Conservation (phyloP, 2,888 invertebrate species). For the Meteorus colon region DNA sequence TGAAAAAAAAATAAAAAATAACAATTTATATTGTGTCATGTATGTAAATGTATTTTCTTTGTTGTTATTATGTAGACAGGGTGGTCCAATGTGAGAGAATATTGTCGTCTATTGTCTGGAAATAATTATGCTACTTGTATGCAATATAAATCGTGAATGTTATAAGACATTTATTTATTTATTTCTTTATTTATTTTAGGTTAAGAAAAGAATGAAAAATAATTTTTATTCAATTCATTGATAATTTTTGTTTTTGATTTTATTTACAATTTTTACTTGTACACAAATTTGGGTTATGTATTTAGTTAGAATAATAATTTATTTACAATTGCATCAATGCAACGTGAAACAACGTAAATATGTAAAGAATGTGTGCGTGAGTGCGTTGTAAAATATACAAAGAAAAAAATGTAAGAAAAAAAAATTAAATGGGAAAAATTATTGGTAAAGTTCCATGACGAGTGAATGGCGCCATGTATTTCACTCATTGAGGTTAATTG, state of each 20-base stretch:
- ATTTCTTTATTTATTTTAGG: neutral
- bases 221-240: neutral
- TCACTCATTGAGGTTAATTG: slow-evolving; percentile 48
- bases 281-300: neutral
- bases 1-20: neutral
- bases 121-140: slow-evolving; percentile 25
- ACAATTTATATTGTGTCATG: neutral
- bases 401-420: neutral
- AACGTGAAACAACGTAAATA: neutral
- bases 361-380: neutral
- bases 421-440: slow-evolving; percentile 19
- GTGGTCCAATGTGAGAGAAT: slow-evolving; percentile 36
- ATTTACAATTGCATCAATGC: neutral
- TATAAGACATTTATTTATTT: neutral
- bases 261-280: too few species aligned
- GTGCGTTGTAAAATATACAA: neutral
- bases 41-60: neutral
- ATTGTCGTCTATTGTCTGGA: slow-evolving; percentile 14
- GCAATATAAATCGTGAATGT: neutral
- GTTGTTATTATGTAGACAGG: slow-evolving; percentile 12
- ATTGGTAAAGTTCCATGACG: neutral
- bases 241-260: neutral
- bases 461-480: slow-evolving; percentile 31
- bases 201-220: too few species aligned
- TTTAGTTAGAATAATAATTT: neutral